Base-by-base conservation (phyloP, 2,888 invertebrate genomes). In the Euphydryas editha region DNA sequence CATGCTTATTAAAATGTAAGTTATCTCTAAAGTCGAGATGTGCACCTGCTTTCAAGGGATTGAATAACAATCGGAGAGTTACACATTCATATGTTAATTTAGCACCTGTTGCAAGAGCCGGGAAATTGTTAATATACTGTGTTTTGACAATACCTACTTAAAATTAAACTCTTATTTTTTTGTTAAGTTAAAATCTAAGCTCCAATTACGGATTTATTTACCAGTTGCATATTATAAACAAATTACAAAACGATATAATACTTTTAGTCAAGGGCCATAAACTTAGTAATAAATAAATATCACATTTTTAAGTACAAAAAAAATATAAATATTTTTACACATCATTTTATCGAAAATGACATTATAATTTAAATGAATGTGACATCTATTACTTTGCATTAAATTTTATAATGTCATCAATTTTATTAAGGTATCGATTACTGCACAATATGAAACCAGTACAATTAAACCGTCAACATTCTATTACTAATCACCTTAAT, bases 71-170 rank as follows among this genome's bases (percentile, higher is more conserved):
- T 67, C 44, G 54, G 30, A 21, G 21, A 56, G 37, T 62, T 18
- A 61, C 57, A 59, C 66, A 60, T 65, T 62, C 66, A 62, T 71
- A 65, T 69, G 62, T 42, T 62, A 67, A 71, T 67, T 51, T 63
- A 47, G 36, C 62, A 69, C 66, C 56, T 62, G 56, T 61, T 61
- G 59, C 39, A 64, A 62, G 58, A 58, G 21, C 15, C 49, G 24
- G 47, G 37, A 56, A 36, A 44, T 49, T 58, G 57, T 51, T 47
- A 51, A 58, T 2, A 39, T 36, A 49, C n/a, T 61, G 24, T 51
- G 11, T 39, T 39, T 39, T 39, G 11, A 39, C 39, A 8, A 36
- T 36, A 8, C 11, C 15, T 39, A 13, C 39, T 11, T 39, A 39
- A 39, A 39, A 39, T 3, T 1, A 1, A 39, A 39, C 3, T 39